Base-by-base conservation (phyloP, 2,113 vertebrate species). In the Micromys minutus region DNA sequence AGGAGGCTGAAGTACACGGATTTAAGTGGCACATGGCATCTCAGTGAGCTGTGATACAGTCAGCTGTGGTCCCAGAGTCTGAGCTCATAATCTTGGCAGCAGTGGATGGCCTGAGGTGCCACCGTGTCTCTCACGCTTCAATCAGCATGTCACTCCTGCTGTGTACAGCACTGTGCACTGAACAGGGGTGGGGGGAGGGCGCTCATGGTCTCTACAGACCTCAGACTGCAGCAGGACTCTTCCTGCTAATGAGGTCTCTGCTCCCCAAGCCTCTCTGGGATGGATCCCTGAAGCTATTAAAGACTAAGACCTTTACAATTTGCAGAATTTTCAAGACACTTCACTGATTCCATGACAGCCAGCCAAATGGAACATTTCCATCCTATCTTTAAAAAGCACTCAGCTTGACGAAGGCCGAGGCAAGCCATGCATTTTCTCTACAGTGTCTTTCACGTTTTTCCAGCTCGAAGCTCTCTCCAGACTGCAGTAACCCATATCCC, bases 41-140 rank as follows among this genome's bases (percentile, higher is more conserved):
- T 76, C 63, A 0, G 81, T 0, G 1, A 77, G 67, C 47, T 50
- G 65, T 0, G 7, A 74, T 0, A 45, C 39, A 84, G 45, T 19
- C 16, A 34, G 36, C 50, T 26, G 31, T 34, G 61, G 52, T 39
- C 21, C 45, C 55, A 31, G 83, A 85, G 77, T 71, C 9, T 45
- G 16, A 26, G 85, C 17, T n/a, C 47, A 17, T 10, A 55, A 10
- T 47, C 59, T 45, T 2, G 0, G 31, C 12, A 2, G 36, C 7
- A 52, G 2, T 29, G 12, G 16, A 5, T 15, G 4, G 69, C 84
- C 80, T 59, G 19, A 22, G 7, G 15, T 34, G 45, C 11, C 57
- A 80, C 61, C 24, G 1, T 0, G 57, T 22, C 61, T 13, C 61
- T 59, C 31, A 21, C 16, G 8, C 36, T 26, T 10, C 1, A 77